phyloP scores from a whole-genome alignment of 2,113 vertebrate genomes.

The Conger conger region DNA sequence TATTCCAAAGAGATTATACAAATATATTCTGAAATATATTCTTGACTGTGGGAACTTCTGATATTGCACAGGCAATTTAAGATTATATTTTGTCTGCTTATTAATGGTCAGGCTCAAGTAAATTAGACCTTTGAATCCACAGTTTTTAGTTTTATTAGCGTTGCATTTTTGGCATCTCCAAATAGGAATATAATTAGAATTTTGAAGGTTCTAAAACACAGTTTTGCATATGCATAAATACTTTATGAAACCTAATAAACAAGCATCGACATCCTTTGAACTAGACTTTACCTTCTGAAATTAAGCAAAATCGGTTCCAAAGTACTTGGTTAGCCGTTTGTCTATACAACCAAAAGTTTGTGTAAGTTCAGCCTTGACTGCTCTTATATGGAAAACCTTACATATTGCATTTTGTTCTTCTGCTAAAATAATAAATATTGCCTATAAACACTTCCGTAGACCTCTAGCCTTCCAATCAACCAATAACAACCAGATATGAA shows the following conservation, averaged over 20 bases:
- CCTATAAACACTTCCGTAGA: neutral
- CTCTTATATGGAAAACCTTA: neutral
- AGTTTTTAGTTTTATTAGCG: neutral
- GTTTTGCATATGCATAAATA: neutral
- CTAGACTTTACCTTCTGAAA: neutral
- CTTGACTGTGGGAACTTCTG: neutral
- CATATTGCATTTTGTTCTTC: neutral
- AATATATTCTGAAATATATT: neutral
- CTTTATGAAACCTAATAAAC: neutral
- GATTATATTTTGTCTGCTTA: neutral
- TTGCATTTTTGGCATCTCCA: neutral
- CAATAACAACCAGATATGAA: neutral
- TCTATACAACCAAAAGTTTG: neutral
- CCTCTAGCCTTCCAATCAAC: neutral
- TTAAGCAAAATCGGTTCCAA: neutral
- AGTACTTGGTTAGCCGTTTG: neutral
- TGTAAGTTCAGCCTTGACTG: no score
- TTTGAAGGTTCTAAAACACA: neutral
- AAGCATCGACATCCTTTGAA: neutral
- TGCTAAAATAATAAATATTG: neutral
- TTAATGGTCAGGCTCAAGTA: neutral
- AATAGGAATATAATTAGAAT: neutral
- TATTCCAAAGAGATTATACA: neutral
- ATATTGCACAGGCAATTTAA: neutral
- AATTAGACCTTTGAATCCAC: neutral